These are phyloP conservation scores for Mamestra configurata DNA, from an alignment of 1,140 invertebrate species.

Conservation along the genomic window DNA sequence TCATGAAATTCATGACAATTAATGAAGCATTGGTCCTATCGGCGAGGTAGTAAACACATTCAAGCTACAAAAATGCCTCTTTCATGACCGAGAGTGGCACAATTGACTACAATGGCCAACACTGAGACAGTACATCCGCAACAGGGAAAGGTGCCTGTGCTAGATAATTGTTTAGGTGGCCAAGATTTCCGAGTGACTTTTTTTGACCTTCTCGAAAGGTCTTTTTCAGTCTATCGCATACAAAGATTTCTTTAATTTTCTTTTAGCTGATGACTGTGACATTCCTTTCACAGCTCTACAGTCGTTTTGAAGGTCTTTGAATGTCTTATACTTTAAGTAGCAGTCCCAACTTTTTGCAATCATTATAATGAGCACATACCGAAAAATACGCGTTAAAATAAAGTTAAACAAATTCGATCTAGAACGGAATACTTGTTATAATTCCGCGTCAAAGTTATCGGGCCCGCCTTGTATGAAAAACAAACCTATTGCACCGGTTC, in stretches of 20 bases:
- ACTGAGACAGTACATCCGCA: too few relatives aligned
- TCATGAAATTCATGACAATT: too few relatives aligned
- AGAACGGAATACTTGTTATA: conserved; percentile 23
- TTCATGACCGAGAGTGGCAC: too few relatives aligned
- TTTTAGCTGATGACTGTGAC: too few relatives aligned
- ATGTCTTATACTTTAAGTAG: not conserved
- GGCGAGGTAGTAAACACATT: too few relatives aligned
- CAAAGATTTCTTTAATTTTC: too few relatives aligned
- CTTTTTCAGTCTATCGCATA: not conserved
- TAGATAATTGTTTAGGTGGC: not conserved
- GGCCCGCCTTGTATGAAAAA: conserved; percentile 16
- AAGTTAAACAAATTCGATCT: conserved; percentile 19
- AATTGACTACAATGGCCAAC: too few relatives aligned
- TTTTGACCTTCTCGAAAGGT: not conserved
- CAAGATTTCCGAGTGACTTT: not conserved
- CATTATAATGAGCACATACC: not conserved
- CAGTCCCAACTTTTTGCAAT: not conserved
- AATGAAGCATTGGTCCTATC: too few relatives aligned
- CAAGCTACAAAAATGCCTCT: too few relatives aligned
- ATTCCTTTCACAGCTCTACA: too few relatives aligned
- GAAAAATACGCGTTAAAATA: conserved; percentile 15
- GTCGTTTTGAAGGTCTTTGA: too few relatives aligned
- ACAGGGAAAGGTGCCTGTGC: too few relatives aligned
- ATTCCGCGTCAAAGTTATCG: not conserved
- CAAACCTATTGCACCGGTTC: conserved; percentile 13